Evolutionary conservation across 2,797 vertebrate genomes (phyloP).

Genomic region (Margarornis squamiger): DNA sequence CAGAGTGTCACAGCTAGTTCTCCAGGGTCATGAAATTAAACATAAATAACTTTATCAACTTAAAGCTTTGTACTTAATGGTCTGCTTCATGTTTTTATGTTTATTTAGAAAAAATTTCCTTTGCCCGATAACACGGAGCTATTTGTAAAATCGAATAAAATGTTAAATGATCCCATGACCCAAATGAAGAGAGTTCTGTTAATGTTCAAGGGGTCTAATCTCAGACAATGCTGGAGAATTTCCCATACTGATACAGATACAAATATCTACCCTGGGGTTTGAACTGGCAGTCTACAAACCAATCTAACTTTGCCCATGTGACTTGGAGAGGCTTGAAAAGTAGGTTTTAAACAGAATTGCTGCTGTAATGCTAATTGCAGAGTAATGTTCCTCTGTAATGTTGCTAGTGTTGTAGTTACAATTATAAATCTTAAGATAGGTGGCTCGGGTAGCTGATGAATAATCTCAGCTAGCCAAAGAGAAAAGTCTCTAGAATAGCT

Average conservation of each 20-base stretch:
- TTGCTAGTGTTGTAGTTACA: neutral
- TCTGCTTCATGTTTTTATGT: neutral
- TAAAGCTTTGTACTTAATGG: neutral
- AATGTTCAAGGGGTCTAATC: neutral
- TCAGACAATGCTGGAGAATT: neutral
- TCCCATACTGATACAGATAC: neutral
- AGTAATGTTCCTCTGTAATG: neutral
- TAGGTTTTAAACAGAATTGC: neutral
- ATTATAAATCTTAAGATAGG: neutral
- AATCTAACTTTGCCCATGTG: neutral
- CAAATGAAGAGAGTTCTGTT: neutral
- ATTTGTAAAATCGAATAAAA: neutral
- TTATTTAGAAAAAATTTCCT: neutral
- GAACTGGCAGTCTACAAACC: neutral
- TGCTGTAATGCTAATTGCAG: neutral
- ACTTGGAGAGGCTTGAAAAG: neutral
- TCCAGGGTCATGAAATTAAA: neutral
- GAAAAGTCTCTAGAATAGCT: neutral
- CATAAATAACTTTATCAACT: neutral
- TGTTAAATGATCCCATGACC: neutral
- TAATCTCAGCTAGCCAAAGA: neutral
- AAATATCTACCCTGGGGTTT: neutral
- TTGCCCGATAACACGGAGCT: neutral
- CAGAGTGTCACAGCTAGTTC: neutral
- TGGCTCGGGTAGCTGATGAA: neutral